Base-by-base conservation (phyloP, 1,140 invertebrate genomes). In the Hyphantria cunea region DNA sequence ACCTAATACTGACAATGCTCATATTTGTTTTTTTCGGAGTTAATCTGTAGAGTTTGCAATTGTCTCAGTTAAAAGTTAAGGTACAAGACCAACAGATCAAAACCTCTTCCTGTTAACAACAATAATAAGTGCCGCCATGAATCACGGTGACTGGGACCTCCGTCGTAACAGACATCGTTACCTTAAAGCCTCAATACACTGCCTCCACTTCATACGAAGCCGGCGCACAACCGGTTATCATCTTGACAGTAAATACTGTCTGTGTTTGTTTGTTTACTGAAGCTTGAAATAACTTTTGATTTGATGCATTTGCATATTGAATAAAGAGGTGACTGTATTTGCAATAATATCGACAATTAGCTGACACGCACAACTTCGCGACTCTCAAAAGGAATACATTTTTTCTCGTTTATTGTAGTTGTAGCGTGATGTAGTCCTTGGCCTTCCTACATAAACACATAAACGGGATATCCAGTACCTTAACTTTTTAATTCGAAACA, bases 61-160 rank as follows among this genome's bases (percentile, higher is more conserved):
- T 39, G 7, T 32, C 25, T 49, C 31, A 10, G 31, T 12, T 32
- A 31, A 49, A 33, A n/a, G 41, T n/a, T 55, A n/a, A n/a, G n/a
- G n/a, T 12, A 31, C 53, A 14, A 56, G 54, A 44, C 53, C 53
- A 55, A 41, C 42, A 47, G 33, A 37, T 13, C 25, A 7, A 13
- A 9, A 7, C 41, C 11, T n/a, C 2, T 13, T 13, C 3, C 5
- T 25, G 5, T 25, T 25, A 37, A 8, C 34, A 37, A 37, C 3
- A 12, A 55, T 56, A 56, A 56, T 56, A 56, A 56, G 42, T 47
- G 47, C 31, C 47, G 47, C 44, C 42, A 56, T 56, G 54, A 56
- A 45, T 56, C 54, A 47, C 54, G 13, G 17, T 37, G 54, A 31
- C 32, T 37, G 31, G 44, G 54, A 42, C 42, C 31, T 47, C 44